These are phyloP conservation scores for Leucophenga varia DNA, from an alignment of 1,140 invertebrate species.

Conservation along the genomic window DNA sequence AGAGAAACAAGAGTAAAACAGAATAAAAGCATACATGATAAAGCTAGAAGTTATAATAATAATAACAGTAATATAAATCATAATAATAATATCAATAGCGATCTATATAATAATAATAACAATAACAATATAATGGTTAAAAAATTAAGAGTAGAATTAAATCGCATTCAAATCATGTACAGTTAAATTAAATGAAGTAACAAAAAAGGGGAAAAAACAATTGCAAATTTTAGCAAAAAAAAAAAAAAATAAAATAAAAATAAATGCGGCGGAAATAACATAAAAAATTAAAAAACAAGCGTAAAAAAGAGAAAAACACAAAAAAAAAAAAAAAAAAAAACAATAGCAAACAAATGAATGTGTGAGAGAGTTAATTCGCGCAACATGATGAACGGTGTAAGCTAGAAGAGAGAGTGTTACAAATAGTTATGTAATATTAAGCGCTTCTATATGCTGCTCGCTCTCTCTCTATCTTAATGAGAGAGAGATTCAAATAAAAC, in stretches of 20 bases:
- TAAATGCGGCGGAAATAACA: slow-evolving; percentile 12
- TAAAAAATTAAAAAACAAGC: slow-evolving; percentile 14
- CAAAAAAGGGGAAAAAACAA: slow-evolving; percentile 8
- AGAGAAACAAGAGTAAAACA: slow-evolving; percentile 25
- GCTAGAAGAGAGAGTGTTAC: neutral
- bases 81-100: slow-evolving; percentile 12
- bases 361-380: neutral
- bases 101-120: slow-evolving; percentile 11
- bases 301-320: slow-evolving; percentile 9
- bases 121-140: slow-evolving; percentile 32
- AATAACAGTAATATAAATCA: slow-evolving; percentile 21
- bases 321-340: slow-evolving; percentile 15
- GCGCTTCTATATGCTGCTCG: too few relatives aligned
- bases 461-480: too few relatives aligned
- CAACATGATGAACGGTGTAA: neutral
- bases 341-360: neutral
- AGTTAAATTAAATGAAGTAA: slow-evolving; percentile 22
- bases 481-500: too few relatives aligned
- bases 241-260: slow-evolving; percentile 9
- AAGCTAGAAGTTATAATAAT: slow-evolving; percentile 8
- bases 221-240: slow-evolving; percentile 14
- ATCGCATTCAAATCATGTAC: slow-evolving; percentile 39
- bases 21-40: slow-evolving; percentile 1
- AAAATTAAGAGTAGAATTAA: slow-evolving; percentile 37
- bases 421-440: too few relatives aligned